These are phyloP conservation scores for Podotricha telesiphe DNA, from an alignment of 2,888 invertebrate species.

Conservation along the genomic window DNA sequence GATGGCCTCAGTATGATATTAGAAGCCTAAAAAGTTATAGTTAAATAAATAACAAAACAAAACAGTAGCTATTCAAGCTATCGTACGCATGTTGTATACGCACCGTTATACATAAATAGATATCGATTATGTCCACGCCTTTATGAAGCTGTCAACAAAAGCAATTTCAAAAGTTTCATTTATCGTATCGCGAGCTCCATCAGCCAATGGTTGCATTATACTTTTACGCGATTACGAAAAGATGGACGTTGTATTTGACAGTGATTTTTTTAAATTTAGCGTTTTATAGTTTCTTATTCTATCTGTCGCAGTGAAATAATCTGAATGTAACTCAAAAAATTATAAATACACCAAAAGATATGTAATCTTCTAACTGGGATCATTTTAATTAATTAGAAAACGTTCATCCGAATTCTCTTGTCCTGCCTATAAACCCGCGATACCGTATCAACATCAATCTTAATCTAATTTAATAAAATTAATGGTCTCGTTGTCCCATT, in stretches of 20 bases:
- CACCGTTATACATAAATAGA: constrained; percentile 10
- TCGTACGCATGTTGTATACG: background rate
- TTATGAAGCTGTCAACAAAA: constrained; percentile 42
- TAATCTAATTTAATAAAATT: constrained; percentile 70
- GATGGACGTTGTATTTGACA: background rate
- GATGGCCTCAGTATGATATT: too few relatives aligned
- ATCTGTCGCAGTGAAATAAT: too few relatives aligned
- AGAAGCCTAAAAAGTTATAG: too few relatives aligned
- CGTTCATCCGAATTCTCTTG: constrained; percentile 9
- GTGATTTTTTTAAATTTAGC: too few relatives aligned
- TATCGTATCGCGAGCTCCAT: constrained; percentile 32
- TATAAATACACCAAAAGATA: background rate
- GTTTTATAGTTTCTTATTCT: too few relatives aligned
- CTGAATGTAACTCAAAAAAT: too few relatives aligned
- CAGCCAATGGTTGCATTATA: constrained; percentile 27
- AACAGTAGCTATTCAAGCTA: background rate
- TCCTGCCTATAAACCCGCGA: constrained; percentile 43
- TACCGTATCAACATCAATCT: constrained; percentile 60
- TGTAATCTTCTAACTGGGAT: background rate
- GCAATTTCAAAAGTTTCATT: constrained; percentile 41
- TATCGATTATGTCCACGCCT: constrained; percentile 31
- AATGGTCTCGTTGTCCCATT: constrained; percentile 60
- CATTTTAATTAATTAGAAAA: constrained; percentile 10
- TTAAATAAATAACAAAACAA: background rate
- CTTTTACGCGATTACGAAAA: background rate